Evolutionary conservation across 2,888 invertebrate species (phyloP).

Genomic region (Trypoxylon attenuatum): DNA sequence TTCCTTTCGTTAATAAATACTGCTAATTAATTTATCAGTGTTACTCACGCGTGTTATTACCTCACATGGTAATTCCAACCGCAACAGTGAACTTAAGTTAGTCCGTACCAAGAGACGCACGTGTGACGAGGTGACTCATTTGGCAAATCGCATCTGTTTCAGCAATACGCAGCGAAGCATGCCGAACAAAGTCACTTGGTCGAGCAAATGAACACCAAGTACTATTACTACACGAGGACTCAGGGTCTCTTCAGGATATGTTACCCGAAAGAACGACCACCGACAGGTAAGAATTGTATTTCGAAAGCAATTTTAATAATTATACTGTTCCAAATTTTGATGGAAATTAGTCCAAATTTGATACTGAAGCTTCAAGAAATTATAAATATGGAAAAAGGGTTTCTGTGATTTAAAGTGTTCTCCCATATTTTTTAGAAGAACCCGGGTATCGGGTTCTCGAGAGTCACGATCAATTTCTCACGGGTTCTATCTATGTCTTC

Average conservation of each 20-base stretch:
- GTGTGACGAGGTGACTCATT: constrained; percentile 22
- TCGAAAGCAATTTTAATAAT: too few relatives aligned
- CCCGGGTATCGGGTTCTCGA: not conserved
- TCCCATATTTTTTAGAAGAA: not conserved
- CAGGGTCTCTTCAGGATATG: constrained; percentile 95
- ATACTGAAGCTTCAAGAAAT: too few relatives aligned
- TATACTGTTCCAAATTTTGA: too few relatives aligned
- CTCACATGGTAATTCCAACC: too few relatives aligned
- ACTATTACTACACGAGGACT: constrained; percentile 93
- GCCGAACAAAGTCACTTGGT: constrained; percentile 82
- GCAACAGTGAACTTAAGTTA: too few relatives aligned
- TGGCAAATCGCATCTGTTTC: constrained; percentile 53
- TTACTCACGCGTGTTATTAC: too few relatives aligned
- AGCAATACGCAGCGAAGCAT: constrained; percentile 86
- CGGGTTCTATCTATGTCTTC: too few relatives aligned
- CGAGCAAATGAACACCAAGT: constrained; percentile 89
- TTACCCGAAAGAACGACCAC: constrained; percentile 93
- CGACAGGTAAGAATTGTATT: constrained; percentile 87
- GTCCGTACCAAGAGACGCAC: not conserved
- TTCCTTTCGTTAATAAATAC: too few relatives aligned
- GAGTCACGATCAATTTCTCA: not conserved
- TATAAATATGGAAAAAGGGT: too few relatives aligned
- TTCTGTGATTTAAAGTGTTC: too few relatives aligned
- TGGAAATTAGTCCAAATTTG: too few relatives aligned
- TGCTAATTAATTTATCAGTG: too few relatives aligned